These are phyloP conservation scores for Atopsyche davidsoni DNA, from an alignment of 1,140 invertebrate genomes.

Conservation along the genomic window DNA sequence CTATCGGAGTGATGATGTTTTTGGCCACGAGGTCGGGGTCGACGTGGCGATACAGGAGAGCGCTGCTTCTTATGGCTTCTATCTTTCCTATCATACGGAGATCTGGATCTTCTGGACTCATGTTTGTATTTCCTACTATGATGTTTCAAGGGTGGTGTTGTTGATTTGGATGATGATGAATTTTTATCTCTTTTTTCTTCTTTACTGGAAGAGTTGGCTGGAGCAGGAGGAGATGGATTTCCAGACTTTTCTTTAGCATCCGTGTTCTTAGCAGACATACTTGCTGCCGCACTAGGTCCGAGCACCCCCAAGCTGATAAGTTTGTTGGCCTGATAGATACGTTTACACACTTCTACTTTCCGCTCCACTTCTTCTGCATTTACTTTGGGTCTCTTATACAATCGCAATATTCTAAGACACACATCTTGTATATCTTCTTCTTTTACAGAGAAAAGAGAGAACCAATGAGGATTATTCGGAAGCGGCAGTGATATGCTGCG, in stretches of 20 bases:
- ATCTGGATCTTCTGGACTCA: slow-evolving; percentile 40
- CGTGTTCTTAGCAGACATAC: slow-evolving; percentile 40
- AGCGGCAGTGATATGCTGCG: slow-evolving; percentile 78
- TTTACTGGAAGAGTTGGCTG: slow-evolving; percentile 32
- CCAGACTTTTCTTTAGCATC: slow-evolving; percentile 45
- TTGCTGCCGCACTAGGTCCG: slow-evolving; percentile 37
- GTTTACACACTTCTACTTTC: slow-evolving; percentile 40
- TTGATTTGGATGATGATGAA: slow-evolving; percentile 21
- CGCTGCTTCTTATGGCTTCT: slow-evolving; percentile 44
- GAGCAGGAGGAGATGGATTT: slow-evolving; percentile 40
- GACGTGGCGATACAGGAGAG: slow-evolving; percentile 33
- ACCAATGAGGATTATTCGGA: slow-evolving; percentile 87
- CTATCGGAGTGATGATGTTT: slow-evolving; percentile 49
- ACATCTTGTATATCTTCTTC: slow-evolving; percentile 82
- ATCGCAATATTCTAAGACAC: slow-evolving; percentile 71
- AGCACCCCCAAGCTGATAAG: slow-evolving; percentile 37
- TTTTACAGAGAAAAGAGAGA: slow-evolving; percentile 73
- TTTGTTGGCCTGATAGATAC: slow-evolving; percentile 45
- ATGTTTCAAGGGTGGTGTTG: slow-evolving; percentile 35
- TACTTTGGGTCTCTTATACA: slow-evolving; percentile 79
- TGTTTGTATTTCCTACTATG: slow-evolving; percentile 44
- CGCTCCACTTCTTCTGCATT: slow-evolving; percentile 46
- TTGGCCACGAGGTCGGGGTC: slow-evolving; percentile 25
- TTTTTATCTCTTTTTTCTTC: slow-evolving; percentile 27
- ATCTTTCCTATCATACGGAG: slow-evolving; percentile 46